These are phyloP conservation scores for Argyresthia goedartella DNA, from an alignment of 2,888 invertebrate species.

Conservation along the genomic window DNA sequence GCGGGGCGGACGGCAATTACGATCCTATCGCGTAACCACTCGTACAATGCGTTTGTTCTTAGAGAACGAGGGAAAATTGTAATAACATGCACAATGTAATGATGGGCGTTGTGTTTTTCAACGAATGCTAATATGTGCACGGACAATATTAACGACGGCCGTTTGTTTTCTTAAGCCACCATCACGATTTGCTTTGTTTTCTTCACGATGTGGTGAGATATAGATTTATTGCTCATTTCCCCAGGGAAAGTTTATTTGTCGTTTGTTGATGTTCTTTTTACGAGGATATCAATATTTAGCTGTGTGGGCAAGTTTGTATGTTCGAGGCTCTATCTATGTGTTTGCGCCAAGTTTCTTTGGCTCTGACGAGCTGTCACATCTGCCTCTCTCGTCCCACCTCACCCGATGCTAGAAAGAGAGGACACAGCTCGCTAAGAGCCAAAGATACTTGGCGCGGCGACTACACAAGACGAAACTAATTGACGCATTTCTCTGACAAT, in stretches of 20 bases:
- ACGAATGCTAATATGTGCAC: not conserved
- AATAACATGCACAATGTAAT: not conserved
- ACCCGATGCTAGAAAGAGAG: too few species aligned
- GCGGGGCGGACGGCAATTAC: constrained; percentile 14
- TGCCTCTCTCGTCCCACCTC: too few species aligned
- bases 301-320: too few species aligned
- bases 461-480: too few species aligned
- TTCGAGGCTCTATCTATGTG: too few species aligned
- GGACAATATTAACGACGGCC: not conserved
- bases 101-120: not conserved
- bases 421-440: too few species aligned
- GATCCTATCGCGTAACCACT: not conserved
- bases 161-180: not conserved
- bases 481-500: too few species aligned
- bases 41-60: not conserved
- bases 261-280: not conserved
- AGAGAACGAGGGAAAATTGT: not conserved
- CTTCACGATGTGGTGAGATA: not conserved
- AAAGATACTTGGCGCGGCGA: too few species aligned
- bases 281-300: not conserved
- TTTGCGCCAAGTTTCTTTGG: too few species aligned
- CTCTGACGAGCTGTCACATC: too few species aligned
- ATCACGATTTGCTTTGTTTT: constrained; percentile 3
- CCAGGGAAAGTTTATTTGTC: not conserved
- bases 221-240: not conserved